Base-by-base conservation (phyloP, 2,113 vertebrate genomes). In the Hippocampus guttulatus region DNA sequence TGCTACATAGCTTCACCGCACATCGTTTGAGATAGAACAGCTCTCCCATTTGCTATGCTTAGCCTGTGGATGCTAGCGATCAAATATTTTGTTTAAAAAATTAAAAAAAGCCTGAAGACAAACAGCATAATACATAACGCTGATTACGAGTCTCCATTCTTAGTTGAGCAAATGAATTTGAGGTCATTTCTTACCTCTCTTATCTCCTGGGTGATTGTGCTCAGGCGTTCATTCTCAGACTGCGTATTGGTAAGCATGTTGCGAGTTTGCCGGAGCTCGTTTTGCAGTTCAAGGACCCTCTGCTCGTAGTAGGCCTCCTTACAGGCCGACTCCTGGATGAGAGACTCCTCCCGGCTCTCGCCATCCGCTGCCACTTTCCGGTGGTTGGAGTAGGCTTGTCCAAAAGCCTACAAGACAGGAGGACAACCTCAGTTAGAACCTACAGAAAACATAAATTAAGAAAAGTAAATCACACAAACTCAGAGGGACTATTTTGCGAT, bases 221-320 rank as follows among this genome's bases (percentile, higher is more conserved):
- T 89, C 80, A 98, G 94, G 25, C 95, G 95, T 69, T 98, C 97
- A 0, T 95, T 98, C 90, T 99, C 97, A 20, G 95, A 95, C 88
- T 96, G 95, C 0, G 94, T 94, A 81, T 98, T 96, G 89, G 94
- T 86, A 52, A 99, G 94, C 64, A 94, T 87, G 2, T 96, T 98
- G 71, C 93, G 93, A 45, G 95, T 77, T 88, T 96, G 97, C 70
- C 96, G 95, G 58, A 98, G 88, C 69, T 99, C 97, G 0, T 90
- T 93, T 90, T 99, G 97, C 84, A 99, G 89, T 81, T 97, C 97
- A 82, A 98, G 94, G 74, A 98, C 95, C 81, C 94, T 96, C 85
- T 95, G 95, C 85, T 97, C 95, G 2, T 99, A 99, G 86, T 95
- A 97, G 64, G 98, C 96, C 85, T 99, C 96, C 88, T 98, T 98